Percentiles rank a stretch among this genome's conserved stretches.
Evolutionary conservation across 2,797 vertebrate species (phyloP).

Genomic region (Phataginus tetradactyla): DNA sequence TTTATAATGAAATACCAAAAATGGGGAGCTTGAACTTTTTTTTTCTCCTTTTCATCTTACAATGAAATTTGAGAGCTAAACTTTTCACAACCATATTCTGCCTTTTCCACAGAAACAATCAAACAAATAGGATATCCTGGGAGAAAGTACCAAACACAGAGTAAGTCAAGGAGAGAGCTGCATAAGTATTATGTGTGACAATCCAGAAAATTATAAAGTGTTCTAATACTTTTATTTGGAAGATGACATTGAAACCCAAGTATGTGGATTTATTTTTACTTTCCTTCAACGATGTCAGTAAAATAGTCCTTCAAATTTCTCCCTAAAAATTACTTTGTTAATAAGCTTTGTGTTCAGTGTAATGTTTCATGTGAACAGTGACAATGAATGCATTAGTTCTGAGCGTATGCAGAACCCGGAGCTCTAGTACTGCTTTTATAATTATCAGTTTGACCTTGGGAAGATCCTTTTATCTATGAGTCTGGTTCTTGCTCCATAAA

Average conservation of each 20-base stretch:
- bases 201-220: slow-evolving; percentile 2
- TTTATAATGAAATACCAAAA: slow-evolving; percentile 49
- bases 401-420: not conserved
- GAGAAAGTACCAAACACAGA: not conserved
- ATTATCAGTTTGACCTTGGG: not conserved
- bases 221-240: slow-evolving; percentile 2
- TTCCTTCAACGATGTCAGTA: not conserved
- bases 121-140: not conserved
- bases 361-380: not conserved
- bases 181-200: not conserved
- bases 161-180: not conserved
- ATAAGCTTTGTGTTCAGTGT: not conserved
- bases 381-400: not conserved
- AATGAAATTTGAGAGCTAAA: not conserved
- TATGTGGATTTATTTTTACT: not conserved
- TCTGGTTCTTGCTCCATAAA: not conserved
- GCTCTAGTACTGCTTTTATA: not conserved
- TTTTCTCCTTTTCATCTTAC: not conserved
- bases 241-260: slow-evolving; percentile 8
- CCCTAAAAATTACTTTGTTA: not conserved
- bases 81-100: not conserved
- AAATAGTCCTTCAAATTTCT: slow-evolving; percentile 9
- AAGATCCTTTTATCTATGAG: not conserved
- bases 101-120: slow-evolving; percentile 22
- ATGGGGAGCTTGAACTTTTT: not conserved